A percentile compares a stretch with the other conserved stretches of the same genome.
Evolutionary conservation across 1,140 invertebrate genomes (phyloP).

Genomic region (Zaprionus capensis): DNA sequence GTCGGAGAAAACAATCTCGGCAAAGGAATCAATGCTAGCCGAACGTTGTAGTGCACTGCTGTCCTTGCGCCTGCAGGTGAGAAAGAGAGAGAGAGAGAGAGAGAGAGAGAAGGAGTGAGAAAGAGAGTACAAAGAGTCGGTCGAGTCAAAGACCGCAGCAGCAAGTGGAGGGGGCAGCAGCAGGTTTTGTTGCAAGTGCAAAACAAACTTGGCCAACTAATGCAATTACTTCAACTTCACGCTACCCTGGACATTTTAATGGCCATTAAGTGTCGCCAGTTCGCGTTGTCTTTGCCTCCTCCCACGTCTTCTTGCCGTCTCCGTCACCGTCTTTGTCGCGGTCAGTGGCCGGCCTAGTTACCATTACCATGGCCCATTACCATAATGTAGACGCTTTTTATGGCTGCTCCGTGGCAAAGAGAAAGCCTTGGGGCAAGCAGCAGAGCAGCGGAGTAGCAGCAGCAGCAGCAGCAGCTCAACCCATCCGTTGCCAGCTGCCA

Average conservation of each 20-base stretch:
- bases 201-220: constrained; percentile 65
- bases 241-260: constrained; percentile 67
- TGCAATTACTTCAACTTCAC: constrained; percentile 75
- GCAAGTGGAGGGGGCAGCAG: constrained; percentile 6
- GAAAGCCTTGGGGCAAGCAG: constrained; percentile 56
- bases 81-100: constrained; percentile 14
- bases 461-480: constrained; percentile 6
- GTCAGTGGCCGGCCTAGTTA: constrained; percentile 77
- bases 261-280: constrained; percentile 63
- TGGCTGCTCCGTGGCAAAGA: constrained; percentile 45
- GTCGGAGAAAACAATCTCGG: constrained; percentile 87
- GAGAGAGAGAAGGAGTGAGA: background rate
- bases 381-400: constrained; percentile 74
- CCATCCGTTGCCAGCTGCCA: background rate
- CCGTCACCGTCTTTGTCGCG: constrained; percentile 24
- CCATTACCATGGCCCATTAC: constrained; percentile 51
- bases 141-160: constrained; percentile 18
- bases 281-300: background rate
- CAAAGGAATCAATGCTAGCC: constrained; percentile 91
- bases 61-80: constrained; percentile 86
- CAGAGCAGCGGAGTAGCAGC: background rate
- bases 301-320: background rate
- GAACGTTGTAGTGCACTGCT: constrained; percentile 88
- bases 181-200: constrained; percentile 40
- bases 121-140: background rate